Conservation (phyloP, 2,113 vertebrate genomes). For the Glaucomys volans region DNA sequence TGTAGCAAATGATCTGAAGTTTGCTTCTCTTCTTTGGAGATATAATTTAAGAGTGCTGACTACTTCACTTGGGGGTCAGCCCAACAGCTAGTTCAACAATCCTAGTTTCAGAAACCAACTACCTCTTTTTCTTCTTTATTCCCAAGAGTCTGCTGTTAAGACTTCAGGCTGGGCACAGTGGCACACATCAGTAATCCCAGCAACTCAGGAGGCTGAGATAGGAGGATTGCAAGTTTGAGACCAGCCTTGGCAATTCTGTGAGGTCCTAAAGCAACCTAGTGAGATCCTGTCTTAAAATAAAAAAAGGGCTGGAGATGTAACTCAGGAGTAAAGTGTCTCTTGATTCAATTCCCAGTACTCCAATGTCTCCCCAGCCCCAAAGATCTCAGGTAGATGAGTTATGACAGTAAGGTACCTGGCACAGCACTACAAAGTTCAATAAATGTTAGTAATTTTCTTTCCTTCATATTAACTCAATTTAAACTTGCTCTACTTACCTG, state of each 20-base stretch:
- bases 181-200: too few relatives aligned
- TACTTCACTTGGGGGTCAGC: background rate
- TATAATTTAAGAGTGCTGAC: background rate
- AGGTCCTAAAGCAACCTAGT: too few relatives aligned
- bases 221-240: too few relatives aligned
- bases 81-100: slow-evolving; percentile 16
- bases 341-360: too few relatives aligned
- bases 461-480: background rate
- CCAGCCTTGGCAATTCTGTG: too few relatives aligned
- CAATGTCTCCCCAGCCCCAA: too few relatives aligned
- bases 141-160: background rate
- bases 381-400: background rate
- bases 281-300: too few relatives aligned
- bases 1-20: background rate
- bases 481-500: slow-evolving; percentile 90
- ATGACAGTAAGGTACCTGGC: background rate
- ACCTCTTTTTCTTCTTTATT: background rate
- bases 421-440: background rate
- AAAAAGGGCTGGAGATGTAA: too few relatives aligned
- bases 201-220: too few relatives aligned
- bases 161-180: background rate
- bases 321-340: too few relatives aligned
- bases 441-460: slow-evolving; percentile 16
- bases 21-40: background rate
- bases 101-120: slow-evolving; percentile 48